Base-by-base conservation (phyloP, 1,140 invertebrate genomes). In the Pogonomyrmex barbatus region DNA sequence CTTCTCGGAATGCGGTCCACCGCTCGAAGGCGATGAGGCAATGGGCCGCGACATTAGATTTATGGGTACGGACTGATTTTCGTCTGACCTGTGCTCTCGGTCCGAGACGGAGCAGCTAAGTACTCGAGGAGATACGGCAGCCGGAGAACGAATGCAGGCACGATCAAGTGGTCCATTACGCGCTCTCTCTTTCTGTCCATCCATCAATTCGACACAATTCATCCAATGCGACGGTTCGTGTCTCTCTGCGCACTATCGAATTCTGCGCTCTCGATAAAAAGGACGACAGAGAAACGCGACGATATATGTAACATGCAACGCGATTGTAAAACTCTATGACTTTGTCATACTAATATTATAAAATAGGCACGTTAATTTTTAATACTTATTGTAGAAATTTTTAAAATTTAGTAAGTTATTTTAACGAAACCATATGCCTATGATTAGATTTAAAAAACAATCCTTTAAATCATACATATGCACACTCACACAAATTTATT, bases 81-180 rank as follows among this genome's bases (percentile, higher is more conserved):
- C 52, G 79, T 83, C 67, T 36, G 68, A 75, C 54, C 79, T 39
- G 68, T 63, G 54, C 42, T 58, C 54, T 52, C 39, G 42, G 30
- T 17, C 10, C 36, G 45, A 68, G 68, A 83, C 30, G 42, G 24
- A 30, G 24, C 24, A 24, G 24, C 24, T 54, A 56, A 52, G 77
- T 30, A 75, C 54, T 83, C 33, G 42, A 47, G 24, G 36, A 60
- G 52, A 73, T 39, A 36, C 30, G n/a, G 68, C 68, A 60, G 47
- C 45, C 6, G 62, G 62, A 47, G 78, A 75, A 75, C 33, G 79
- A 73, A 60, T 36, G 9, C 24, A 24, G 24, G 24, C 8, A 14
- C 54, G 54, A 10, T 83, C 68, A 75, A 82, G 78, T 82, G 67
- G 67, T 82, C 67, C 67, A 82, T 71, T 71, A 71, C 52, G 78